Conservation (phyloP, 2,797 vertebrate species). For the Epinephelus malabaricus region DNA sequence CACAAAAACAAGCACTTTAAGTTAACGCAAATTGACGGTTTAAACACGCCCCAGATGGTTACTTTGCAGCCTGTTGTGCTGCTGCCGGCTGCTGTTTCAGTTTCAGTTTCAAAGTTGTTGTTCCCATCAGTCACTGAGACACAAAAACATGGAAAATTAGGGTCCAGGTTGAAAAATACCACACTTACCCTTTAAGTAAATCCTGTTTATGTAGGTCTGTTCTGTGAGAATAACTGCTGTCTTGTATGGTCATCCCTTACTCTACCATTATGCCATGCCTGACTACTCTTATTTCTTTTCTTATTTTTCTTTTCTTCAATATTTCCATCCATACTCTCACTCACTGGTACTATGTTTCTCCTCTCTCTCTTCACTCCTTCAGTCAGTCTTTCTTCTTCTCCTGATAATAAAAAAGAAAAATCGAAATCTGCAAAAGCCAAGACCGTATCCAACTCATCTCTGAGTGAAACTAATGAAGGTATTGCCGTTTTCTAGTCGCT, state of each 20-base stretch:
- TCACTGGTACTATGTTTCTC: slow-evolving; percentile 59
- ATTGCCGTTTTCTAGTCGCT: slow-evolving; percentile 30
- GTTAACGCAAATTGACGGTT: too few relatives aligned
- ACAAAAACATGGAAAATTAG: too few relatives aligned
- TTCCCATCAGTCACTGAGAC: too few relatives aligned
- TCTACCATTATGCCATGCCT: neutral
- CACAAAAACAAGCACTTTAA: too few relatives aligned
- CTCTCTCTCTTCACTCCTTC: slow-evolving; percentile 72
- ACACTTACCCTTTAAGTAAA: neutral
- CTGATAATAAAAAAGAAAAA: slow-evolving; percentile 88
- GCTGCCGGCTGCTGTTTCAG: too few relatives aligned
- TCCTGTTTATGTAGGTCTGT: neutral
- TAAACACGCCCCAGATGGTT: too few relatives aligned
- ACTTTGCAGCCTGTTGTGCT: too few relatives aligned
- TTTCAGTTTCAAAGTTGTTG: too few relatives aligned
- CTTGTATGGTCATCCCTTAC: neutral
- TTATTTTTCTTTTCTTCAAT: slow-evolving; percentile 38
- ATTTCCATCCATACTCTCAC: slow-evolving; percentile 48
- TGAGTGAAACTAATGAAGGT: slow-evolving; percentile 85
- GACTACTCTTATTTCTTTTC: neutral
- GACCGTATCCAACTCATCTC: slow-evolving; percentile 77
- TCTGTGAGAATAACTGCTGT: neutral
- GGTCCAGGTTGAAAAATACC: too few relatives aligned
- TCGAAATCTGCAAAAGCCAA: slow-evolving; percentile 83
- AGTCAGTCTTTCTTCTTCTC: slow-evolving; percentile 83